Evolutionary conservation across 2,888 invertebrate genomes (phyloP).

Genomic region (Andrena minutula): DNA sequence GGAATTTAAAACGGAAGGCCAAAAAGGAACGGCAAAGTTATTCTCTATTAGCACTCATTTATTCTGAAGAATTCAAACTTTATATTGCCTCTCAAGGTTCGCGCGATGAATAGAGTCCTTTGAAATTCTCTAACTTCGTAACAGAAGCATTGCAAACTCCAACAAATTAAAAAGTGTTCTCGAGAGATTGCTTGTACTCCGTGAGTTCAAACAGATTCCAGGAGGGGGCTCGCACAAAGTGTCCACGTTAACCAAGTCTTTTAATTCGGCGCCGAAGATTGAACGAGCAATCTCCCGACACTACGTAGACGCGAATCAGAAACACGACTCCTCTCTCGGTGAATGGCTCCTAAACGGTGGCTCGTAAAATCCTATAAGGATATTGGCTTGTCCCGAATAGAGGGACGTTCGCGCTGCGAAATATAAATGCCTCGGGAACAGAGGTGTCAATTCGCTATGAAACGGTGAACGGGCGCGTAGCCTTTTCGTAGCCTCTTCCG

Average conservation of each 20-base stretch:
- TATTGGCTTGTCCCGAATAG: constrained; percentile 61
- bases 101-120: too few relatives aligned
- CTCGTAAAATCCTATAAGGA: constrained; percentile 66
- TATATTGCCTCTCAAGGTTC: too few relatives aligned
- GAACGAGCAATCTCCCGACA: constrained; percentile 20
- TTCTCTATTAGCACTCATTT: too few relatives aligned
- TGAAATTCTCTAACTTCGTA: too few relatives aligned
- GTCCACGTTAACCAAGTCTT: neutral
- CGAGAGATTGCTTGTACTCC: neutral
- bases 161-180: constrained; percentile 1
- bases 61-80: too few relatives aligned
- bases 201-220: neutral
- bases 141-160: neutral
- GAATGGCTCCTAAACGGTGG: constrained; percentile 49
- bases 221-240: neutral
- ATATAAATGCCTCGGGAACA: constrained; percentile 59
- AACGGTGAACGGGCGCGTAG: constrained; percentile 29
- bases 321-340: constrained; percentile 42
- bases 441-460: constrained; percentile 55
- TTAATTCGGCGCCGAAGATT: constrained; percentile 18
- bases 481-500: constrained; percentile 11
- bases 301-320: constrained; percentile 32
- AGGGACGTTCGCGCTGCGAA: constrained; percentile 40
- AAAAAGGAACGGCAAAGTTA: too few relatives aligned
- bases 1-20: too few relatives aligned